A percentile compares a stretch with the other conserved stretches of the same genome.
Evolutionary conservation across 2,113 vertebrate species (phyloP).

Genomic region (Lepus americanus): DNA sequence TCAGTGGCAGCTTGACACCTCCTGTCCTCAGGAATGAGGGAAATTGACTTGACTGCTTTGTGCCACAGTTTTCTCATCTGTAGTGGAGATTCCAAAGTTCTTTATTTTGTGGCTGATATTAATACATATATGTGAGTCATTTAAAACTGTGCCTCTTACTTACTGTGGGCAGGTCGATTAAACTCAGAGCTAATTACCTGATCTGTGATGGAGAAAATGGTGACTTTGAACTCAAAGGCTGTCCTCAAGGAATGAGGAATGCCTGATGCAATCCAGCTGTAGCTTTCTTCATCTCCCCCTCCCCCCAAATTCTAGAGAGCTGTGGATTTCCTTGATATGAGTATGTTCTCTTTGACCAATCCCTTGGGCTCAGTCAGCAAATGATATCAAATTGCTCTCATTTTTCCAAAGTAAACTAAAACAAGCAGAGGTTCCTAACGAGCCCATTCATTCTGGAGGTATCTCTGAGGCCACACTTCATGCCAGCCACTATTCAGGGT

Average conservation of each 20-base stretch:
- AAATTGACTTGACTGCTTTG: too few species aligned
- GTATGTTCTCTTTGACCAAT: rapidly evolving
- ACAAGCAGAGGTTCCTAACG: neutral
- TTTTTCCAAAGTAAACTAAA: neutral
- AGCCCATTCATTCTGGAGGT: neutral
- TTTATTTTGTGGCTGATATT: neutral
- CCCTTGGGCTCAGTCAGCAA: neutral
- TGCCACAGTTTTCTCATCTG: neutral
- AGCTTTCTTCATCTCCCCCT: neutral
- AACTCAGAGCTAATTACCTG: neutral
- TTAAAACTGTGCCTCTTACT: neutral
- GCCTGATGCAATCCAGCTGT: neutral
- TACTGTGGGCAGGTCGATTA: neutral
- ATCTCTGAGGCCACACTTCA: neutral
- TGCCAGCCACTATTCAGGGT: neutral
- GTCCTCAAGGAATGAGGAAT: too few species aligned
- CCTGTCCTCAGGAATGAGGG: neutral
- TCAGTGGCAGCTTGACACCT: neutral
- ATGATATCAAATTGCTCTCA: neutral
- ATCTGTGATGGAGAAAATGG: neutral
- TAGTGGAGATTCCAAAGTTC: neutral
- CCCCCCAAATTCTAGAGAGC: neutral
- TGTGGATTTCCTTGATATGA: neutral
- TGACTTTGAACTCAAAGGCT: neutral
- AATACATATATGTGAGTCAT: neutral